A percentile compares a stretch with the other conserved stretches of the same genome.
Conservation (phyloP, 2,888 invertebrate species). For the Chironomus tentans region DNA sequence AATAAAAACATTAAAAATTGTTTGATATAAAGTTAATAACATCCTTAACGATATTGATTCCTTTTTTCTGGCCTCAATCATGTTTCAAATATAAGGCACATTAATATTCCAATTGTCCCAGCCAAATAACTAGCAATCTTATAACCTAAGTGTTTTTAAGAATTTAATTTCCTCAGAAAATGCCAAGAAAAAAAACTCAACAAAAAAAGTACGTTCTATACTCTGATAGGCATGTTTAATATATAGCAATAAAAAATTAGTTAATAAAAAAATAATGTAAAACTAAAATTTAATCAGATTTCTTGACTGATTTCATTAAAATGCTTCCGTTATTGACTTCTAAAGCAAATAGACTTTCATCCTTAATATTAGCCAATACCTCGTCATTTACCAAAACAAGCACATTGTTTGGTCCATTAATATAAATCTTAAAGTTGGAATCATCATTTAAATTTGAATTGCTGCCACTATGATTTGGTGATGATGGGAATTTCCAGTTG, state of each 20-base stretch:
- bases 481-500: slow-evolving; percentile 33
- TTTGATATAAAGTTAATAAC: too few species aligned
- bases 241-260: too few species aligned
- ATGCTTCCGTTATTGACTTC: slow-evolving; percentile 47
- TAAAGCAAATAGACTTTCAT: slow-evolving; percentile 62
- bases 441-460: slow-evolving; percentile 45
- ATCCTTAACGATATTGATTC: too few species aligned
- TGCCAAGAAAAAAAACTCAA: too few species aligned
- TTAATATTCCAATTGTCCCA: too few species aligned
- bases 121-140: too few species aligned
- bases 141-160: too few species aligned
- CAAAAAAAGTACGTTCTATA: background rate
- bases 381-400: slow-evolving; percentile 78
- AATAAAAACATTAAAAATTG: too few species aligned
- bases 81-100: too few species aligned
- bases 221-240: too few species aligned
- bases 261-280: background rate
- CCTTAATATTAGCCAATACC: slow-evolving; percentile 71
- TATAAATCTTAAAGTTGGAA: slow-evolving; percentile 52
- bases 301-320: slow-evolving; percentile 41
- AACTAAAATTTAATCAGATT: background rate
- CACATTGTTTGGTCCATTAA: slow-evolving; percentile 76
- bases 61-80: too few species aligned
- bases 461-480: slow-evolving; percentile 33
- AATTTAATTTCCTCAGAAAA: too few species aligned